Conservation (phyloP, 2,797 vertebrate genomes). For the Rhynchonycteris naso region DNA sequence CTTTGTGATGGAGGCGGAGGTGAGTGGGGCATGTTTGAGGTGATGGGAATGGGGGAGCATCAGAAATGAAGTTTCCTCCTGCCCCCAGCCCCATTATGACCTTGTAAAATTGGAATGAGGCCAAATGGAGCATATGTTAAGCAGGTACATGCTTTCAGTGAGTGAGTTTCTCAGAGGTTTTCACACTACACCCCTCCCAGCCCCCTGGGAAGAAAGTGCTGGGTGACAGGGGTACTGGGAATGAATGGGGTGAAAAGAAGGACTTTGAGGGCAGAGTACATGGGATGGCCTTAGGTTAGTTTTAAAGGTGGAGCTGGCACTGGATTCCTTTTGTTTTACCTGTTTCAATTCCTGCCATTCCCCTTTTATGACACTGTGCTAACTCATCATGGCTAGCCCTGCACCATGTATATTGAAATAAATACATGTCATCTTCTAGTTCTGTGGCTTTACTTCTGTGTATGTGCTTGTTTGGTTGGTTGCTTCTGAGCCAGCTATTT, state of each 20-base stretch:
- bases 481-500: not conserved
- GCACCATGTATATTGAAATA: fast-evolving
- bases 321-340: not conserved
- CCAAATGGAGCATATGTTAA: not conserved
- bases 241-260: not conserved
- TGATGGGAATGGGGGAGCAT: not conserved
- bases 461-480: not conserved
- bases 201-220: not conserved
- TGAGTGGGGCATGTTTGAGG: too few relatives aligned
- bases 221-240: too few relatives aligned
- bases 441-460: not conserved
- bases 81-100: fast-evolving
- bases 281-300: not conserved
- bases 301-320: not conserved
- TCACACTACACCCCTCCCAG: fast-evolving
- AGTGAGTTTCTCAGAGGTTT: not conserved
- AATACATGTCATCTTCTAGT: not conserved
- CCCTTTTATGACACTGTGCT: not conserved
- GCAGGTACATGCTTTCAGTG: fast-evolving
- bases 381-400: not conserved
- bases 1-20: not conserved
- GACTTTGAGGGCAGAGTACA: not conserved
- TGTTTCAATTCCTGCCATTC: not conserved
- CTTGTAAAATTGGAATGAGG: not conserved
- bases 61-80: not conserved